phyloP scores from a whole-genome alignment of 2,797 vertebrate genomes.

The Sphenodon punctatus region DNA sequence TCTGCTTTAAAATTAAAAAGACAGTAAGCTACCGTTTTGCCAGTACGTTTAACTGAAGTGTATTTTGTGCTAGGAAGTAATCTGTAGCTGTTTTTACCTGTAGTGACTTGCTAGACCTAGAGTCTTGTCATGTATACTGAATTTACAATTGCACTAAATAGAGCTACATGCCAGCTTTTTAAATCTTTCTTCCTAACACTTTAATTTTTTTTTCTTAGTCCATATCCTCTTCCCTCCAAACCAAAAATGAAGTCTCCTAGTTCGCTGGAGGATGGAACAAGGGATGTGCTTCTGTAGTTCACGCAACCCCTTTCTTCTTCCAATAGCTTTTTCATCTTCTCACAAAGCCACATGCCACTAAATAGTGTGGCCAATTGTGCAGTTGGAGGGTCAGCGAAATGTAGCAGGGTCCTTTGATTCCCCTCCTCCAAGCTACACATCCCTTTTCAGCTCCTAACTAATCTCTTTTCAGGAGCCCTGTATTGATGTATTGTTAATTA shows the following conservation, averaged over 20 bases:
- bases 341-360: too few relatives aligned
- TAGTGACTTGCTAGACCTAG: not conserved
- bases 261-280: not conserved
- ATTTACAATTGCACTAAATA: conserved; percentile 7
- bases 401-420: not conserved
- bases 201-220: not conserved
- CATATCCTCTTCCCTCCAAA: not conserved
- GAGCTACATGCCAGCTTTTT: not conserved
- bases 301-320: not conserved
- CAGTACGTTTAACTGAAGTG: not conserved
- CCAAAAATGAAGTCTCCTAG: not conserved
- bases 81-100: not conserved
- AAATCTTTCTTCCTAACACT: not conserved
- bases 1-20: not conserved
- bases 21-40: not conserved
- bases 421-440: not conserved
- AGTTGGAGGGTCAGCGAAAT: not conserved
- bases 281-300: not conserved
- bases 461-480: not conserved
- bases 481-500: not conserved
- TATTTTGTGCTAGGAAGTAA: not conserved
- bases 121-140: not conserved
- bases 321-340: not conserved
- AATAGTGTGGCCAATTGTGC: too few relatives aligned
- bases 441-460: not conserved